Conservation (phyloP, 2,888 invertebrate genomes). For the Chrysolina americana region DNA sequence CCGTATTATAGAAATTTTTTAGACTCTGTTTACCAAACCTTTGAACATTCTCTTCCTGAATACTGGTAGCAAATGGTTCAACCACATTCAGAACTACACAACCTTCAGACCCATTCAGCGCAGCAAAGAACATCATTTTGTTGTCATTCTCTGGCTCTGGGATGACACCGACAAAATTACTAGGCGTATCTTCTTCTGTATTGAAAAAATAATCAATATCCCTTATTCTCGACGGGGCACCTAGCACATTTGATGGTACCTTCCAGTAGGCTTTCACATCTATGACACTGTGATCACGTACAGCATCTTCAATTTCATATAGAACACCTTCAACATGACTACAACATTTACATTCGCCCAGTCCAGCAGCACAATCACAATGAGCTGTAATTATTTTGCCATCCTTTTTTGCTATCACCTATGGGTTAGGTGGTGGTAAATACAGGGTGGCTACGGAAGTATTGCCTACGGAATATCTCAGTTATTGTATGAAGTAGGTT, state of each 20-base stretch:
- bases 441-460: too few species aligned
- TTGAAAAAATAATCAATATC: constrained; percentile 17
- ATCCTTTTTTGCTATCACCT: too few species aligned
- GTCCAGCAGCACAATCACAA: constrained; percentile 16
- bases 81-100: constrained; percentile 15
- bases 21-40: constrained; percentile 9
- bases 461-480: too few species aligned
- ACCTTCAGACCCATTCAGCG: not conserved
- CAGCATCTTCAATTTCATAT: constrained; percentile 15
- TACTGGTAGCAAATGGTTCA: constrained; percentile 22
- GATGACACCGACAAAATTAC: constrained; percentile 19
- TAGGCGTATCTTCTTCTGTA: constrained; percentile 6
- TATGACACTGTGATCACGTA: not conserved
- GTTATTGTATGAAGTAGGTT: too few species aligned
- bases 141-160: too few species aligned
- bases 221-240: not conserved
- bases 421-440: too few species aligned
- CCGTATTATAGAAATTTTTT: constrained; percentile 2
- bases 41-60: constrained; percentile 15
- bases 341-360: constrained; percentile 10
- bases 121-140: too few species aligned
- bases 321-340: constrained; percentile 18
- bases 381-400: not conserved
- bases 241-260: constrained; percentile 20
- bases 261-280: constrained; percentile 18